These are phyloP conservation scores for Acanthornis magna DNA, from an alignment of 2,797 vertebrate genomes.

Conservation along the genomic window DNA sequence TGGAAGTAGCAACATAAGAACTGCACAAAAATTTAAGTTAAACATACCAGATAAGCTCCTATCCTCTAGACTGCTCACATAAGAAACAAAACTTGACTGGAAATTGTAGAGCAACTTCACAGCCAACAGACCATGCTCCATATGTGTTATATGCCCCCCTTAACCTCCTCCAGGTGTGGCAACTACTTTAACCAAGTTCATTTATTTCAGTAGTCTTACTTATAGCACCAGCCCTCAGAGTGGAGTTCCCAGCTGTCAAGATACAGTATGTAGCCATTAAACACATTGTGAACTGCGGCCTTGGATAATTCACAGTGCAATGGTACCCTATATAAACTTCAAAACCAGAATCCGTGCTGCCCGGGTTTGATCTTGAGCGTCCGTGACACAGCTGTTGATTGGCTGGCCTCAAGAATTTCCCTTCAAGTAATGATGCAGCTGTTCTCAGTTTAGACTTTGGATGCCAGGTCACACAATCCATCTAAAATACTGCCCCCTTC, in stretches of 20 bases:
- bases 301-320: neutral
- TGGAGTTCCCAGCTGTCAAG: neutral
- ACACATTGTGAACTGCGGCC: neutral
- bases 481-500: neutral
- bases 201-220: neutral
- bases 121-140: accelerated
- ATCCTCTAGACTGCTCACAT: neutral
- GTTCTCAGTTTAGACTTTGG: neutral
- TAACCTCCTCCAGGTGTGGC: neutral
- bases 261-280: neutral
- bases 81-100: neutral
- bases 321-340: neutral
- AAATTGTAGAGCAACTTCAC: neutral
- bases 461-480: neutral
- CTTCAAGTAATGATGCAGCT: neutral
- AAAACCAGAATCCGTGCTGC: neutral
- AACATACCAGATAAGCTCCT: neutral
- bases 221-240: neutral
- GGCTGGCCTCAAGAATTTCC: neutral
- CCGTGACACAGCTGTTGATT: neutral
- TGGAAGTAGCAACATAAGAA: neutral
- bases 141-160: accelerated
- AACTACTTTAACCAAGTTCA: neutral
- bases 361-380: neutral
- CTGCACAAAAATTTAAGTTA: neutral